Evolutionary conservation across 2,888 invertebrate species (phyloP), one percentile per base, ranked within the genome.

Genomic region (Coelopa pilipes): DNA sequence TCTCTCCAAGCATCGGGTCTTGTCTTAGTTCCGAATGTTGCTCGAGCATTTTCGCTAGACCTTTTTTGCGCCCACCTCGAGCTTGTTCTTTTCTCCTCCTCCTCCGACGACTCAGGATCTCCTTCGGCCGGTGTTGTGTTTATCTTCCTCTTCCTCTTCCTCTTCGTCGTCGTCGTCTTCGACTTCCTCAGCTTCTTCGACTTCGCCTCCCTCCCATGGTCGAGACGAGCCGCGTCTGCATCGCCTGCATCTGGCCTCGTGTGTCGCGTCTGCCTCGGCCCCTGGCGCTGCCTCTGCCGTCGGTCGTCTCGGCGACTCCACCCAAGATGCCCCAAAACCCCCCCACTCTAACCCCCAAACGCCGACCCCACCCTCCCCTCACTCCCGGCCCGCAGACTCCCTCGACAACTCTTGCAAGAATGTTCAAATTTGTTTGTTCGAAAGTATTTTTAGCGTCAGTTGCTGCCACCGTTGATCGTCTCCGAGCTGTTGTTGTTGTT

Each of bases 401-500:
- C 4, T 13, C 11, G 10, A 9, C 47, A 3, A 66, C 21, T 66
- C 50, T 50, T 50, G 13, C 19, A 49, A 47, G 50, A 49, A 66
- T 17, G 49, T 66, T 66, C 50, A 49, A 49, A 50, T 66, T 49
- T 21, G 21, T 49, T 50, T 50, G 19, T 49, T 19, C 19, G 12
- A 49, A 66, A 50, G 66, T 66, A 66, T 66, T 66, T 66, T 66
- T 66, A 66, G 66, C 66, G 24, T 66, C 66, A 50, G 45, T 46
- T 57, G 19, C 21, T 57, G 17, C 21, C 21, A 21, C 9, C 21
- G 57, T 57, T 57, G 57, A 17, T 19, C 34, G 34, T 34, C 7
- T 34, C 7, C 34, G 7, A 7, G 13, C 24, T 62, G 53, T 53
- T 53, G 53, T 53, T 15, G 53, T 9, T 15, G 21, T 62, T 59